Percentiles rank a stretch among this genome's conserved stretches.
Conservation (phyloP, 2,888 invertebrate species). For the Matsumyia berberina region DNA sequence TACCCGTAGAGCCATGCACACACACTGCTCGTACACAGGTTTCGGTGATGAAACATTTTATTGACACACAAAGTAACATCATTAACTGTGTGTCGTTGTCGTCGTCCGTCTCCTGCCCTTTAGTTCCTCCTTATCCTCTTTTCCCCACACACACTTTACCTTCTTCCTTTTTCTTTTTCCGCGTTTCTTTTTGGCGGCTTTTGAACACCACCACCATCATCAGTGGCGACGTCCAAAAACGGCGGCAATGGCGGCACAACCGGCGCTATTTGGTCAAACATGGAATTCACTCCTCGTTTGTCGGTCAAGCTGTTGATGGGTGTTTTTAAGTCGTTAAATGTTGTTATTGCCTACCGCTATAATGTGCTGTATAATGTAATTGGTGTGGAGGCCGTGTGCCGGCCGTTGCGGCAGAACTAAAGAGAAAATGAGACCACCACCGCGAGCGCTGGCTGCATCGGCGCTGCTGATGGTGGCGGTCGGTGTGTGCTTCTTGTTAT, state of each 20-base stretch:
- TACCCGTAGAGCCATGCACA: constrained; percentile 26
- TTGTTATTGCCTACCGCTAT: constrained; percentile 75
- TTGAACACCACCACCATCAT: constrained; percentile 12
- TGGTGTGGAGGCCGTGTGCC: constrained; percentile 75
- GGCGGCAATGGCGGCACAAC: constrained; percentile 15
- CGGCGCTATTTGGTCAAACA: constrained; percentile 76
- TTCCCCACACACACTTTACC: background rate
- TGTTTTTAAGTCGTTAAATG: constrained; percentile 75
- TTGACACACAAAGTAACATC: constrained; percentile 76
- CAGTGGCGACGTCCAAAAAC: constrained; percentile 9
- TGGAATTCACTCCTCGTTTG: constrained; percentile 74
- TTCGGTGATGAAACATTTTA: constrained; percentile 75
- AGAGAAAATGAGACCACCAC: constrained; percentile 67
- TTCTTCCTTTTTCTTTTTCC: constrained; percentile 4
- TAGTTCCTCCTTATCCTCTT: constrained; percentile 4
- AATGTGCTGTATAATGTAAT: constrained; percentile 74
- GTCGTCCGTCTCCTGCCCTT: constrained; percentile 15
- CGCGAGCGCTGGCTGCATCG: constrained; percentile 40
- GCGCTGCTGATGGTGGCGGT: background rate
- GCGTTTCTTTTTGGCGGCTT: constrained; percentile 55
- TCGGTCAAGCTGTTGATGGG: constrained; percentile 76
- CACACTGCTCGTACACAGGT: too few species aligned
- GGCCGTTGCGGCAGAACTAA: constrained; percentile 67
- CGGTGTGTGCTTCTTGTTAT: constrained; percentile 1
- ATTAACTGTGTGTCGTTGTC: constrained; percentile 58